These are phyloP conservation scores for Cyrtorhinus lividipennis DNA, from an alignment of 1,140 invertebrate species.

Conservation along the genomic window DNA sequence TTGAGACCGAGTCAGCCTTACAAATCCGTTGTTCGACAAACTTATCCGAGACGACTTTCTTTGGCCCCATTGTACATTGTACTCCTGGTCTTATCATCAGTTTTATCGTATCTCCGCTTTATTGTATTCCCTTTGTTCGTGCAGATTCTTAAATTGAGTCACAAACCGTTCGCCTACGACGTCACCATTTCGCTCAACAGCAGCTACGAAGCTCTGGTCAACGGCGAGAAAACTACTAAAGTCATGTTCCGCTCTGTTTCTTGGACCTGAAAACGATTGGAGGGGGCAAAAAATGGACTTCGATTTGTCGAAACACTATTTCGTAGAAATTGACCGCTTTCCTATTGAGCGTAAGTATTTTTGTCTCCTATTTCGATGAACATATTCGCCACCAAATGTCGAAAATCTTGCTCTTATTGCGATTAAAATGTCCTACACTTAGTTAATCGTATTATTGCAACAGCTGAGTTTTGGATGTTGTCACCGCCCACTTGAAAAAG, in stretches of 20 bases:
- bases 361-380: too few relatives aligned
- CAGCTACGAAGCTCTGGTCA: slow-evolving; percentile 3
- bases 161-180: slow-evolving; percentile 5
- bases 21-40: too few relatives aligned
- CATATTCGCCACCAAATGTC: not conserved
- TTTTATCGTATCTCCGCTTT: too few relatives aligned
- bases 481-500: too few relatives aligned
- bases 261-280: slow-evolving; percentile 11
- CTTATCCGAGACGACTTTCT: too few relatives aligned
- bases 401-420: not conserved
- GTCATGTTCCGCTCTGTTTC: slow-evolving; percentile 11
- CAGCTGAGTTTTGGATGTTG: too few relatives aligned
- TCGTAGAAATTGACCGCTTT: slow-evolving; percentile 12
- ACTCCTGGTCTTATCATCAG: too few relatives aligned
- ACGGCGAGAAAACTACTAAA: not conserved
- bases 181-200: slow-evolving; percentile 2
- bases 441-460: too few relatives aligned
- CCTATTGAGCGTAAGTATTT: slow-evolving; percentile 6
- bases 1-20: too few relatives aligned
- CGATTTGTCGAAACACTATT: not conserved
- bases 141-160: slow-evolving; percentile 9
- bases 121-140: not conserved
- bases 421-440: too few relatives aligned
- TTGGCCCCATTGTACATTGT: too few relatives aligned
- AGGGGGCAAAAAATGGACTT: slow-evolving; percentile 9